Base-by-base conservation (phyloP, 1,140 invertebrate genomes). In the Dolichoris vasculosae region DNA sequence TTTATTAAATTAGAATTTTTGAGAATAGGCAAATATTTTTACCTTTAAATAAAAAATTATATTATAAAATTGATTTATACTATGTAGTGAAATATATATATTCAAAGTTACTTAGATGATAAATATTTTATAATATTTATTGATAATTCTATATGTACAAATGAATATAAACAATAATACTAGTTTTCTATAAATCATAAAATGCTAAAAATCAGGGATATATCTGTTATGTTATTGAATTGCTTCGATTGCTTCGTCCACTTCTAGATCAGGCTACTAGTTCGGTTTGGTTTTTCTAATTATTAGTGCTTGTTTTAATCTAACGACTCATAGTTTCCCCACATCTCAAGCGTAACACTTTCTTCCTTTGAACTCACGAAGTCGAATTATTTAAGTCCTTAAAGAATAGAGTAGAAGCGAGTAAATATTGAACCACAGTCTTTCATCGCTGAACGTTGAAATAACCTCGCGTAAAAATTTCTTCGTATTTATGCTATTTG, bases 351-450 rank as follows among this genome's bases (percentile, higher is more conserved):
- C 51, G 71, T 55, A 82, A 76, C 63, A 82, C 84, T 87, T 85
- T 87, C 85, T 88, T 88, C 76, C 51, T 67, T 69, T n/a, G 59
- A 55, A 40, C 71, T 63, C 15, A 1, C 32, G 6, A 73, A 7
- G n/a, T 73, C 3, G 69, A 73, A 11, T 7, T 73, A n/a, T 43
- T 73, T 43, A 26, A 73, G 69, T 8, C 0, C 7, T n/a, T 8
- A 26, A 9, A 15, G 55, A 59, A 84, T 38, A 83, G 51, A n/a
- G 23, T n/a, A 59, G 26, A 46, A 23, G 26, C 46, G 55, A 78
- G 38, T 40, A 69, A 81, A 35, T 35, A 51, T 67, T 63, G 13
- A 8, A 15, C n/a, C 73, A 78, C 83, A 83, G 86, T 87, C 82
- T 75, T 76, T 86, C 77, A 78, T 64, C 4, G 20, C 30, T 40